These are phyloP conservation scores for Eidolon helvum DNA, from an alignment of 2,113 vertebrate genomes.

Conservation along the genomic window DNA sequence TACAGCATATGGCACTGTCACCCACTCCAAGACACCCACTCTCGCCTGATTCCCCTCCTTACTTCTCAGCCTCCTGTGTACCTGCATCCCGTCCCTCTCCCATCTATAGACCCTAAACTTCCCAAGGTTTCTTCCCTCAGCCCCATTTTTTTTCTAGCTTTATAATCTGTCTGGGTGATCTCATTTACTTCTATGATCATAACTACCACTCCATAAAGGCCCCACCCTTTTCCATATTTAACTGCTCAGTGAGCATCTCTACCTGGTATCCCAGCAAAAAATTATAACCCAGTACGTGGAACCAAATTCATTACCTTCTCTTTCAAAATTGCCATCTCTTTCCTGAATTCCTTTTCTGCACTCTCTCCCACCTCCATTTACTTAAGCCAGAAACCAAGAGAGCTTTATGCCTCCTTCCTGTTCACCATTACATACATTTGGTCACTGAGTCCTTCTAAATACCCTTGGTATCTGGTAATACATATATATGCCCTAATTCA, in stretches of 20 bases:
- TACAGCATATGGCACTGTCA: not conserved
- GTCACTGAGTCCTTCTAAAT: not conserved
- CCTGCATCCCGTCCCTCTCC: not conserved
- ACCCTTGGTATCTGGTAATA: not conserved
- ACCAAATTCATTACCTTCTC: not conserved
- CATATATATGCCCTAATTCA: fast-evolving
- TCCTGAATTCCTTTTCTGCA: not conserved
- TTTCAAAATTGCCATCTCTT: not conserved
- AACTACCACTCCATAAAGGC: not conserved
- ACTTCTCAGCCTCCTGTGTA: not conserved
- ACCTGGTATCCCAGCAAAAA: not conserved
- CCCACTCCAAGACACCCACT: not conserved
- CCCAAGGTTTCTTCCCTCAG: not conserved
- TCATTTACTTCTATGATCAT: not conserved
- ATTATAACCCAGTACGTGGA: not conserved
- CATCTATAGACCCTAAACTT: not conserved
- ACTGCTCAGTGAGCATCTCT: not conserved
- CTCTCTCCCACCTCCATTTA: not conserved
- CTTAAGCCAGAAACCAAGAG: not conserved
- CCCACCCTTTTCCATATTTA: not conserved
- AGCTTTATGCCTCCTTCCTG: not conserved
- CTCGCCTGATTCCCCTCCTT: not conserved
- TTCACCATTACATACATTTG: not conserved
- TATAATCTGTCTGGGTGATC: not conserved
- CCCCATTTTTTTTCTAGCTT: not conserved